Percentiles rank a stretch among this genome's conserved stretches.
phyloP scores from a whole-genome alignment of 2,888 invertebrate species.

The Diarsia dahlii region DNA sequence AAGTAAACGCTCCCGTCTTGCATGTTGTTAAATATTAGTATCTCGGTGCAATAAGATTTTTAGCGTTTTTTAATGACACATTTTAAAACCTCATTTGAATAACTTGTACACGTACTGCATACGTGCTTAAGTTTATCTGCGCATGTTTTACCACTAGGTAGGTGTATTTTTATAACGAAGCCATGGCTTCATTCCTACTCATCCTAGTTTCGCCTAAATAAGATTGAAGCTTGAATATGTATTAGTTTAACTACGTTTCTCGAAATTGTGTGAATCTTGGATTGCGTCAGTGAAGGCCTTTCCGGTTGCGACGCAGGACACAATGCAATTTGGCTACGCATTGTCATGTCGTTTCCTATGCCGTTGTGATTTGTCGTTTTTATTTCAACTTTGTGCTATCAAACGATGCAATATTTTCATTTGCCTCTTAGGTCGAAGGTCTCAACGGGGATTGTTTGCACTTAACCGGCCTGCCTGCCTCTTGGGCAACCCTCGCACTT shows the following conservation, averaged over 20 bases:
- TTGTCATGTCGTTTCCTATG: conserved; percentile 14
- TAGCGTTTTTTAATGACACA: conserved; percentile 55
- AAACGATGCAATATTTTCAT: conserved; percentile 6
- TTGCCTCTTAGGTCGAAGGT: background rate
- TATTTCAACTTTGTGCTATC: background rate
- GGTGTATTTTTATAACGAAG: conserved; percentile 6
- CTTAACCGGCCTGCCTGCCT: background rate
- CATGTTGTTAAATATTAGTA: conserved; percentile 63
- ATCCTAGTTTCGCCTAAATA: conserved; percentile 8
- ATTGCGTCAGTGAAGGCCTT: conserved; percentile 1
- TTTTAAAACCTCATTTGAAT: conserved; percentile 53
- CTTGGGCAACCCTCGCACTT: background rate
- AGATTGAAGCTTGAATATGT: background rate
- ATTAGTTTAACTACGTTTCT: conserved; percentile 11
- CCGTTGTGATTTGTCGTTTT: background rate
- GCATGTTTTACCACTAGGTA: conserved; percentile 16
- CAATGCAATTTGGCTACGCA: conserved; percentile 24
- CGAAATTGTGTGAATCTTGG: conserved; percentile 6
- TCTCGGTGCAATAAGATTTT: conserved; percentile 54
- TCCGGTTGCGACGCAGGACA: conserved; percentile 1
- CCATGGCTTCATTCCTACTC: conserved; percentile 12
- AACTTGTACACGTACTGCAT: conserved; percentile 48
- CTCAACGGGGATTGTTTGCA: background rate
- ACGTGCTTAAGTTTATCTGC: conserved; percentile 26
- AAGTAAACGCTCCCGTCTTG: conserved; percentile 68